phyloP scores from a whole-genome alignment of 2,113 vertebrate species.

The Poeciliopsis occidentalis region DNA sequence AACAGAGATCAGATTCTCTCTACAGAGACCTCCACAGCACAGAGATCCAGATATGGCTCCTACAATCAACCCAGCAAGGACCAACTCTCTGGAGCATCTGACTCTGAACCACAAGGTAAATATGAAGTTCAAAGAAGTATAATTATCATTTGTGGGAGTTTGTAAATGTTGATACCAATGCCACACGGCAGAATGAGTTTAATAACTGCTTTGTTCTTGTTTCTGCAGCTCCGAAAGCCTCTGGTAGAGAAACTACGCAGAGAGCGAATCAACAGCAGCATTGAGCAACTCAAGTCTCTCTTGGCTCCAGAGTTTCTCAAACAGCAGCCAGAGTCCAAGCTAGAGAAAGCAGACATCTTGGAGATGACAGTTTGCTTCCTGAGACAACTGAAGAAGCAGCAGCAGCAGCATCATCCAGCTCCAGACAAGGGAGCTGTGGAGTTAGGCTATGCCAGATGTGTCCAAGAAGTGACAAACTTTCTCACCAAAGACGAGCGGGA shows the following conservation, averaged over 20 bases:
- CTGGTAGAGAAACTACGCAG: constrained; percentile 71
- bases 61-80: constrained; percentile 56
- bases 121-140: not conserved
- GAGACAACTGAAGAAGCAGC: constrained; percentile 29
- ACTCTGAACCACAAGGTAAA: constrained; percentile 66
- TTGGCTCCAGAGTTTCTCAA: constrained; percentile 63
- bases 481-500: fast-evolving
- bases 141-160: not conserved
- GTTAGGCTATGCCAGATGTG: not conserved
- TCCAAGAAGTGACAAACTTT: not conserved
- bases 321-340: constrained; percentile 72
- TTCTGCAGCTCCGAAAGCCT: constrained; percentile 57
- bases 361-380: constrained; percentile 67
- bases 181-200: not conserved
- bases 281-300: constrained; percentile 71
- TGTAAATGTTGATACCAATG: not conserved
- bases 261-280: constrained; percentile 75
- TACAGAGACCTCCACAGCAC: constrained; percentile 67
- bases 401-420: constrained; percentile 17
- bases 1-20: constrained; percentile 68
- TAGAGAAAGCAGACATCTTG: constrained; percentile 76
- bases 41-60: constrained; percentile 62
- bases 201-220: constrained; percentile 18
- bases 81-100: constrained; percentile 34
- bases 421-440: not conserved